Evolutionary conservation across 2,888 invertebrate species (phyloP), one percentile per base, ranked within the genome.

Genomic region (Nemurella pictetii): DNA sequence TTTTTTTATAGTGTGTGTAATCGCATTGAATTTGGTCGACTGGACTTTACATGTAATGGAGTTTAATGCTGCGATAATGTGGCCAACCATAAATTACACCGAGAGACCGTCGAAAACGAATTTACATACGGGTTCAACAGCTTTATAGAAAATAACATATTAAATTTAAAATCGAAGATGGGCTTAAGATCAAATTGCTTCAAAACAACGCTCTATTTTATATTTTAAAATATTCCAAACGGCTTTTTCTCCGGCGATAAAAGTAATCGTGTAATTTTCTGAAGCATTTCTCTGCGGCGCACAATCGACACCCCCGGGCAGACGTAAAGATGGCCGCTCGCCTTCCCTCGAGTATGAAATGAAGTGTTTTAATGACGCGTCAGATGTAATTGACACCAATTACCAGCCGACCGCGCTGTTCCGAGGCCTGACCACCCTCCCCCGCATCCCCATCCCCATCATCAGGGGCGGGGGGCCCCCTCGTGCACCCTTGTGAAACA

Each of bases 301-400:
- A 55, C 55, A 55, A 55, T 55, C 55, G 20, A 55, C 88, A 88
- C 89, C 89, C 55, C 80, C 75, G 55, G 27, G 88, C 88, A 88
- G 88, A 89, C 89, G 30, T 12, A 29, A 29, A 78, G 78, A 78
- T 78, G 78, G n/a, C 78, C 5, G 78, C 28, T n/a, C 20, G 55
- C 9, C 30, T 2, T 78, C 86, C 85, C 90, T 90, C 90, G 88
- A 89, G 74, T 81, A 73, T 75, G 87, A 88, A 89, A 29, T 29
- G 4, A 5, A 78, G 9, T 89, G 88, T 89, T 90, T 89, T 89
- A 90, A 88, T 90, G 92, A 92, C 92, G 92, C 92, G 92, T 85
- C 85, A 84, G 83, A 74, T 85, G 72, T 26, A 83, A 93, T 92
- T 93, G 93, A 92, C 92, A 92, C 92, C 92, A 93, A 93, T 93